Percentiles rank a stretch among this genome's conserved stretches.
These are phyloP conservation scores for Drosophila nigrodunni DNA, from an alignment of 1,140 invertebrate species.

Conservation along the genomic window DNA sequence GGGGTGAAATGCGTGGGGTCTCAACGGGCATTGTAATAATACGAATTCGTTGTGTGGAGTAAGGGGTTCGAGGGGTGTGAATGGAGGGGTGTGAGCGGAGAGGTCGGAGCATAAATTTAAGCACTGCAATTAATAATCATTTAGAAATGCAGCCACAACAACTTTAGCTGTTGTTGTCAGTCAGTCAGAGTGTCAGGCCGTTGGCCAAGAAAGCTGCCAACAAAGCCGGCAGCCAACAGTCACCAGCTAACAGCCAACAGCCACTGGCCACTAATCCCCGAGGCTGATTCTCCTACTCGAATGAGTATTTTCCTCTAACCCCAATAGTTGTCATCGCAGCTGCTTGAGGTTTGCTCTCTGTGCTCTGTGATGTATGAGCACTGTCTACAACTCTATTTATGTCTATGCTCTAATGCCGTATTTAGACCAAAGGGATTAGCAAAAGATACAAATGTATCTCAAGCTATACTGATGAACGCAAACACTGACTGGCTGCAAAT, in stretches of 20 bases:
- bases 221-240: slow-evolving; percentile 20
- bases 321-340: slow-evolving; percentile 45
- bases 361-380: slow-evolving; percentile 56
- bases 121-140: slow-evolving; percentile 80
- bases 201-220: slow-evolving; percentile 28
- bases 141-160: slow-evolving; percentile 54
- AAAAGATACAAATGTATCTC: slow-evolving; percentile 67
- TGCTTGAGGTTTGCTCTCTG: slow-evolving; percentile 60
- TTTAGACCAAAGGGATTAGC: slow-evolving; percentile 74
- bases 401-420: slow-evolving; percentile 40
- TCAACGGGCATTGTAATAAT: slow-evolving; percentile 47
- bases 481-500: slow-evolving; percentile 33
- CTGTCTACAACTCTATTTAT: slow-evolving; percentile 62
- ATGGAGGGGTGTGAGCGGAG: slow-evolving; percentile 4
- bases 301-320: not conserved
- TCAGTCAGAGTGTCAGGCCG: slow-evolving; percentile 45
- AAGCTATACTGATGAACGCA: slow-evolving; percentile 29
- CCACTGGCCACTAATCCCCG: slow-evolving; percentile 51
- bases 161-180: slow-evolving; percentile 54
- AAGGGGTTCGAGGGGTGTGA: not conserved
- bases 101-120: slow-evolving; percentile 49
- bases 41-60: slow-evolving; percentile 16
- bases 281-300: slow-evolving; percentile 12
- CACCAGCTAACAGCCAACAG: slow-evolving; percentile 8
- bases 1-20: slow-evolving; percentile 57